Evolutionary conservation across 2,888 invertebrate genomes (phyloP).

Genomic region (Deilephila porcellus): DNA sequence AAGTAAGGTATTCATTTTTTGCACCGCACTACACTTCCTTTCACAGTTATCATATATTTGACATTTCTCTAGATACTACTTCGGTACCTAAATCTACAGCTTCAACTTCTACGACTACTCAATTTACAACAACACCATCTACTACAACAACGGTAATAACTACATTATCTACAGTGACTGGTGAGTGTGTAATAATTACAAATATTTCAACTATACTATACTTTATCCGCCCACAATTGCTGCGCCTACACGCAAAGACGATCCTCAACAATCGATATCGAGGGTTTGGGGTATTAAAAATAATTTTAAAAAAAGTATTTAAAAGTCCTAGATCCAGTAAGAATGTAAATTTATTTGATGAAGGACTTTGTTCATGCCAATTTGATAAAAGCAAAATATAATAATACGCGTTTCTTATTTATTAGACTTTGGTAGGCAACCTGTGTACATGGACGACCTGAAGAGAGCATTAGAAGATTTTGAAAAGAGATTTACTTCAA

Average conservation of each 20-base stretch:
- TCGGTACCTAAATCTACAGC: background rate
- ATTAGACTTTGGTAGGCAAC: conserved; percentile 41
- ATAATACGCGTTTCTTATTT: background rate
- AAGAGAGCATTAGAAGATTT: conserved; percentile 58
- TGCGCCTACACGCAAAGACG: too few relatives aligned
- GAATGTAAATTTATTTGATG: too few relatives aligned
- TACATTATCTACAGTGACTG: background rate
- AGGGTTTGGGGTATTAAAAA: too few relatives aligned
- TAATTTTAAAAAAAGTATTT: too few relatives aligned
- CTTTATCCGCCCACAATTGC: too few relatives aligned
- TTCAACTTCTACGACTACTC: background rate
- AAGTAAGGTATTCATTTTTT: too few relatives aligned
- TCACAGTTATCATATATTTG: background rate
- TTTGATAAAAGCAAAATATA: too few relatives aligned
- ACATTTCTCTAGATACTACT: background rate
- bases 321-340: too few relatives aligned
- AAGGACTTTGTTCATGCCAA: too few relatives aligned
- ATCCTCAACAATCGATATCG: too few relatives aligned
- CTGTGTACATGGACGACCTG: conserved; percentile 64
- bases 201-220: background rate
- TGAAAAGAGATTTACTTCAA: conserved; percentile 45
- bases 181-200: background rate
- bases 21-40: too few relatives aligned
- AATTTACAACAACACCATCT: background rate
- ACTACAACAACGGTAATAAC: background rate